phyloP scores from a whole-genome alignment of 2,888 invertebrate species.

The Pimpla rufipes region DNA sequence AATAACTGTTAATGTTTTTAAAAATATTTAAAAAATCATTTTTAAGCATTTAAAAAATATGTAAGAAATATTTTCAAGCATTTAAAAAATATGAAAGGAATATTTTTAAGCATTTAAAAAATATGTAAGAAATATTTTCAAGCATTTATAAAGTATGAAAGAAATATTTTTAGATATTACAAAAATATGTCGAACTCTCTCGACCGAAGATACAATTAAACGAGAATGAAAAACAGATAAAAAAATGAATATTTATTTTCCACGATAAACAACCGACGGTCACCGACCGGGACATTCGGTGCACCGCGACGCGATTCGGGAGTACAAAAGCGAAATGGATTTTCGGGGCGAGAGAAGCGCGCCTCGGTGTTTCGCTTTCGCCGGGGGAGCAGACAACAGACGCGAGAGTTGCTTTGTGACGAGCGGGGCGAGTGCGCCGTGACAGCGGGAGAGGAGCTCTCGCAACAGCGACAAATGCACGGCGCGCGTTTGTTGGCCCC shows the following conservation, averaged over 20 bases:
- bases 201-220: too few relatives aligned
- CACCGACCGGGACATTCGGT: neutral
- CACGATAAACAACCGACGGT: neutral
- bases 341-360: constrained; percentile 12
- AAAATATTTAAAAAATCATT: too few relatives aligned
- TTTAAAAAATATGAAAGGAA: too few relatives aligned
- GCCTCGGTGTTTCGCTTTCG: constrained; percentile 37
- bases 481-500: constrained; percentile 44
- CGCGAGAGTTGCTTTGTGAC: constrained; percentile 49
- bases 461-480: constrained; percentile 44
- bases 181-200: neutral
- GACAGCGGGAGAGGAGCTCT: constrained; percentile 51
- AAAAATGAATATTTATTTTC: neutral
- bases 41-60: too few relatives aligned
- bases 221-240: too few relatives aligned
- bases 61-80: too few relatives aligned
- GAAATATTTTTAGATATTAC: neutral
- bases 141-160: neutral
- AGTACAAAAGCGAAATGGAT: constrained; percentile 30
- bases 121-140: too few relatives aligned
- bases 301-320: neutral
- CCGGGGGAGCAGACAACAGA: constrained; percentile 22
- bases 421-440: constrained; percentile 43
- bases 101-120: too few relatives aligned
- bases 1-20: too few relatives aligned